These are phyloP conservation scores for Meles meles DNA, from an alignment of 2,113 vertebrate species.

Conservation along the genomic window DNA sequence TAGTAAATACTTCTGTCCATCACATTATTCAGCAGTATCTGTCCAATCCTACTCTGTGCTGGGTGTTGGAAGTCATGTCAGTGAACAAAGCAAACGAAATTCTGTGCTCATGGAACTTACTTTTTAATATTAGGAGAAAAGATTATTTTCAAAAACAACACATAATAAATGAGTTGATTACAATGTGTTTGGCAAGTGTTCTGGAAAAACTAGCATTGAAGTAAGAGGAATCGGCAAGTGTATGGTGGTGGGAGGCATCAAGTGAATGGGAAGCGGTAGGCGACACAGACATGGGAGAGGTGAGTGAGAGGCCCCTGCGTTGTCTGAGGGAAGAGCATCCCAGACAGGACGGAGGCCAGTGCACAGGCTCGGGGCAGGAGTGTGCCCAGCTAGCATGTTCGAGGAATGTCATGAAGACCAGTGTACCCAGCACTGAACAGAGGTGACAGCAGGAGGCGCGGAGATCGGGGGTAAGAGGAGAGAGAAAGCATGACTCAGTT, in stretches of 20 bases:
- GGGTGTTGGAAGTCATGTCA: neutral
- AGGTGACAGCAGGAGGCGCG: fast-evolving
- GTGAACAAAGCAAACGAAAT: neutral
- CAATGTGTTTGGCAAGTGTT: neutral
- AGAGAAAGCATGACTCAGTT: neutral
- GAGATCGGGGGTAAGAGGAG: neutral
- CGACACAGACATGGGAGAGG: neutral
- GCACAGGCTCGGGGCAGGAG: neutral
- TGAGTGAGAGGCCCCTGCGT: neutral
- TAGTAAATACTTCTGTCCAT: neutral
- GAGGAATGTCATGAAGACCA: neutral
- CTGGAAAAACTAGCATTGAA: neutral
- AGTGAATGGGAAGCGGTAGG: fast-evolving
- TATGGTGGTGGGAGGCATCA: neutral
- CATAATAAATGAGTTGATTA: neutral
- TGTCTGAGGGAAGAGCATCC: neutral
- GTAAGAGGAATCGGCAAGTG: neutral
- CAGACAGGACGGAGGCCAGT: neutral
- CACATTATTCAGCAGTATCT: neutral
- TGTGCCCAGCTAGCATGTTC: fast-evolving
- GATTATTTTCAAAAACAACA: neutral
- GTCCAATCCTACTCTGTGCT: neutral
- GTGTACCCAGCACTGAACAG: too few relatives aligned
- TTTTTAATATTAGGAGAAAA: neutral
- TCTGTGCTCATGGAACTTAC: neutral